phyloP scores from a whole-genome alignment of 2,113 vertebrate species.

The Nipponia nippon region DNA sequence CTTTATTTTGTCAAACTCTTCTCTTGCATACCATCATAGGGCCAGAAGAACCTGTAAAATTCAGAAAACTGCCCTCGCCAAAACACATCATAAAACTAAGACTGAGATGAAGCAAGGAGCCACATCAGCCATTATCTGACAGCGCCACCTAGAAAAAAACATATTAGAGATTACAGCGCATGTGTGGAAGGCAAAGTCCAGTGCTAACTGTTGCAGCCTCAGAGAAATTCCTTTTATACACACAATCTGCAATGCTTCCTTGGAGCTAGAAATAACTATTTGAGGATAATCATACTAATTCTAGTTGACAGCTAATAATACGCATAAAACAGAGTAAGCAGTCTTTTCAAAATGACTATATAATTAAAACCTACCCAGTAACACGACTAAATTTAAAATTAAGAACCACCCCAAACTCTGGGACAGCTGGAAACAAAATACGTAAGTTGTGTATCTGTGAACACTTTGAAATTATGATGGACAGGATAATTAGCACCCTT shows the following conservation, averaged over 20 bases:
- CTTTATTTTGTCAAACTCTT: slow-evolving; percentile 80
- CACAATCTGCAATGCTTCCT: slow-evolving; percentile 22
- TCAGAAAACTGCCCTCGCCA: slow-evolving; percentile 94
- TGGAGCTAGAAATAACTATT: neutral
- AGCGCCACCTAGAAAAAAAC: slow-evolving; percentile 97
- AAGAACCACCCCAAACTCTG: slow-evolving; percentile 37
- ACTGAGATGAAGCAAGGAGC: slow-evolving; percentile 90
- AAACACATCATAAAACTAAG: slow-evolving; percentile 97
- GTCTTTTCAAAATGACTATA: neutral
- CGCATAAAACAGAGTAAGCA: neutral
- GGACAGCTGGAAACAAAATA: slow-evolving; percentile 29
- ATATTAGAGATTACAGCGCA: slow-evolving; percentile 99
- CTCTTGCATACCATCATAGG: slow-evolving; percentile 97
- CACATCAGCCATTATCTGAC: slow-evolving; percentile 94
- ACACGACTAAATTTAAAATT: neutral
- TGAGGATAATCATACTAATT: neutral
- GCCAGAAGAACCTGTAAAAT: slow-evolving; percentile 95
- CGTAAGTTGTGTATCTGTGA: neutral
- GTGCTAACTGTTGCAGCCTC: slow-evolving; percentile 73
- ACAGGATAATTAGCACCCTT: slow-evolving; percentile 37
- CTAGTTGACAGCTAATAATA: slow-evolving; percentile 8
- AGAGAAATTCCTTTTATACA: slow-evolving; percentile 52
- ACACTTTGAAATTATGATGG: neutral
- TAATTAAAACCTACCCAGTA: slow-evolving; percentile 5
- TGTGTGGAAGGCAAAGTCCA: slow-evolving; percentile 94